Conservation (phyloP, 1,140 invertebrate species). For the Ptiloglossa arizonensis region DNA sequence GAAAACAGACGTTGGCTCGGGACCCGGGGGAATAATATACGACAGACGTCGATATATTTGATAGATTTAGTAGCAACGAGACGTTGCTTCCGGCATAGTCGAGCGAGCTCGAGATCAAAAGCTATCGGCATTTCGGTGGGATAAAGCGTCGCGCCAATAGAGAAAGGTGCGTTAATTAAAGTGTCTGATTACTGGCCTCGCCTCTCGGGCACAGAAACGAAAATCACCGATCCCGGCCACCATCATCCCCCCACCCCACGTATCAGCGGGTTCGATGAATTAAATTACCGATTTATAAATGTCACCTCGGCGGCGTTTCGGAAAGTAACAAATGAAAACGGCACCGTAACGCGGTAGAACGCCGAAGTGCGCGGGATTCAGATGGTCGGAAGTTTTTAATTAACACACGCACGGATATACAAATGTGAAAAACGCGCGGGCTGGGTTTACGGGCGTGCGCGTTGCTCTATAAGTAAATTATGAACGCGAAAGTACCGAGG, state of each 20-base stretch:
- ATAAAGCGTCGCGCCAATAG: slow-evolving; percentile 37
- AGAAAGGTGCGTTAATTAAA: slow-evolving; percentile 64
- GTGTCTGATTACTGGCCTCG: slow-evolving; percentile 56
- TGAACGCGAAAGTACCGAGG: background rate
- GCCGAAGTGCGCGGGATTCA: background rate
- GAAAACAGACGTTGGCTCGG: too few relatives aligned
- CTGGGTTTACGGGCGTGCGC: too few relatives aligned
- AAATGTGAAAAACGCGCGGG: background rate
- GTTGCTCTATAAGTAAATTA: slow-evolving; percentile 8
- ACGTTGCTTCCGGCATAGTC: background rate
- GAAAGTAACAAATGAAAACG: slow-evolving; percentile 34
- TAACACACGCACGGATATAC: slow-evolving; percentile 27
- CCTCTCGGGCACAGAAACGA: background rate
- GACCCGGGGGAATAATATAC: background rate
- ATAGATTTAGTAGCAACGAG: slow-evolving; percentile 26
- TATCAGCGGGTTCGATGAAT: slow-evolving; percentile 47
- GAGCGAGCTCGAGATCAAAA: slow-evolving; percentile 53
- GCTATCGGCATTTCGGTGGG: slow-evolving; percentile 34
- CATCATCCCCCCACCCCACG: too few relatives aligned
- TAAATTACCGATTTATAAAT: slow-evolving; percentile 58
- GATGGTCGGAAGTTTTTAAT: slow-evolving; percentile 54
- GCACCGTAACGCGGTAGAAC: slow-evolving; percentile 1
- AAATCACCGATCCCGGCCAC: slow-evolving; percentile 1
- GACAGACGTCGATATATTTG: slow-evolving; percentile 1
- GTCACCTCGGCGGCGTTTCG: slow-evolving; percentile 36